phyloP scores from a whole-genome alignment of 1,140 invertebrate species.

The Stegodyphus dumicola region DNA sequence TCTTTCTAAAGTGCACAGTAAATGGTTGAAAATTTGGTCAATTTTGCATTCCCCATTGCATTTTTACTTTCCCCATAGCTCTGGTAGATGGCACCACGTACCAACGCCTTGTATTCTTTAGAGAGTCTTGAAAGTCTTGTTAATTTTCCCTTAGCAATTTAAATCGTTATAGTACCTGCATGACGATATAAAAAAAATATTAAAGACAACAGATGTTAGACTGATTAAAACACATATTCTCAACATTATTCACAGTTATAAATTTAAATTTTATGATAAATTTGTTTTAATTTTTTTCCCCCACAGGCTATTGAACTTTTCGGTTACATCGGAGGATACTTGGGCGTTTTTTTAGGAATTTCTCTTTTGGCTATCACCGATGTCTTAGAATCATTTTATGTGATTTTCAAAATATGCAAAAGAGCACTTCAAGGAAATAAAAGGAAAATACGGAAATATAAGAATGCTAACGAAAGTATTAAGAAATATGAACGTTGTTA shows the following conservation, averaged over 20 bases:
- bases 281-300: background rate
- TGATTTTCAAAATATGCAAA: background rate
- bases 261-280: background rate
- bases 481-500: background rate
- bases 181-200: background rate
- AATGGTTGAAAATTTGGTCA: no score
- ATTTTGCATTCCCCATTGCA: no score
- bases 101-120: no score
- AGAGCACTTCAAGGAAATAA: background rate
- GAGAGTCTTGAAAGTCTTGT: no score
- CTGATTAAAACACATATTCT: no score
- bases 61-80: no score
- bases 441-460: background rate
- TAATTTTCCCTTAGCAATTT: no score
- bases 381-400: slow-evolving; percentile 14
- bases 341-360: slow-evolving; percentile 36
- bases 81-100: no score
- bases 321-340: slow-evolving; percentile 24
- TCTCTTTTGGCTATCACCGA: slow-evolving; percentile 33
- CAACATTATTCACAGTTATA: background rate
- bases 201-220: background rate
- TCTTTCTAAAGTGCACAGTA: no score
- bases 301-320: slow-evolving; percentile 25
- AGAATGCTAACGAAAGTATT: no score
- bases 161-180: background rate